Conservation (phyloP, 2,113 vertebrate genomes). For the Helogale parvula region DNA sequence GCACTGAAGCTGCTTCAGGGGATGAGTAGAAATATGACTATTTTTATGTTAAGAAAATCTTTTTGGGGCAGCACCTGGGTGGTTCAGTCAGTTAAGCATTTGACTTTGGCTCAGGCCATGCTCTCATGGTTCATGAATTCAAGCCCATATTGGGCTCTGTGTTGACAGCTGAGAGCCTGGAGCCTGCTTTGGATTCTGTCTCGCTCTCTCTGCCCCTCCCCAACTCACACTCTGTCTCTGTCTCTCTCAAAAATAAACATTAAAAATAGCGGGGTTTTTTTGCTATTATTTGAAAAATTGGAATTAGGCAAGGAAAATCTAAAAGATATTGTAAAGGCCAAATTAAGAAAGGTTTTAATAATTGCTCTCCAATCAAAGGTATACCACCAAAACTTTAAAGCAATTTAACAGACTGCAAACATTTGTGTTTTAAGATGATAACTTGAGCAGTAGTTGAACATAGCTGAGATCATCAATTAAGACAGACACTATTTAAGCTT, state of each 20-base stretch:
- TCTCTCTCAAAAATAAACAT: too few relatives aligned
- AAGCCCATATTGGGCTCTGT: too few relatives aligned
- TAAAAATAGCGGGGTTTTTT: neutral
- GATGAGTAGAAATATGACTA: neutral
- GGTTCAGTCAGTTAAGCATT: too few relatives aligned
- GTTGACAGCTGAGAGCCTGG: too few relatives aligned
- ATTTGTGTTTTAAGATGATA: neutral
- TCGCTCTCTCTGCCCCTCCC: too few relatives aligned
- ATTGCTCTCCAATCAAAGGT: neutral
- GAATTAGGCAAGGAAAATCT: neutral
- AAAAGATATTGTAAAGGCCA: neutral
- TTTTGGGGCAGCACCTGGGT: too few relatives aligned
- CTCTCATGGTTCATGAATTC: too few relatives aligned
- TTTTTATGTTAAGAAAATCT: neutral
- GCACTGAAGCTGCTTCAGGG: neutral
- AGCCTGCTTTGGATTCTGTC: too few relatives aligned
- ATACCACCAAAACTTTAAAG: neutral
- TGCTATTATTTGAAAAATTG: neutral
- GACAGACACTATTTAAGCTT: neutral
- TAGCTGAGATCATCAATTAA: neutral
- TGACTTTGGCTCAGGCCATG: too few relatives aligned
- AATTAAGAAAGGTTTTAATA: neutral
- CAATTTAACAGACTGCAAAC: neutral
- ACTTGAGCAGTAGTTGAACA: neutral
- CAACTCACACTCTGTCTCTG: too few relatives aligned